Conservation (phyloP, 2,113 vertebrate species). For the Athene cunicularia region DNA sequence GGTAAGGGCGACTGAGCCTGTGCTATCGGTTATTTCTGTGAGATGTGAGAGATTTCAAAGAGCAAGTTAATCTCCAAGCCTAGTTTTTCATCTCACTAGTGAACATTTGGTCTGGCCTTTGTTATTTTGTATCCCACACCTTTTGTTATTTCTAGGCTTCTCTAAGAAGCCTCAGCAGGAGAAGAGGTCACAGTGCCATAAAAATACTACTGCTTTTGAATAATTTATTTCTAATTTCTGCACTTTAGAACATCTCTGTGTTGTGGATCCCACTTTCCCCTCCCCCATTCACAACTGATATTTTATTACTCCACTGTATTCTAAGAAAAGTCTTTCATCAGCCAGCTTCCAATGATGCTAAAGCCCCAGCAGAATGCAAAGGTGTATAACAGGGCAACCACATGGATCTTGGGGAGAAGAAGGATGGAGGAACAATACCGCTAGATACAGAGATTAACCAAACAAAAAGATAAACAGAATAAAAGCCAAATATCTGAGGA, state of each 20-base stretch:
- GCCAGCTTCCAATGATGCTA: neutral
- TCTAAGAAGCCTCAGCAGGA: neutral
- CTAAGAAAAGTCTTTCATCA: neutral
- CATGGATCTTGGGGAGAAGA: neutral
- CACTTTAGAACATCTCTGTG: neutral
- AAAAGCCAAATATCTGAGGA: neutral
- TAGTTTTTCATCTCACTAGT: neutral
- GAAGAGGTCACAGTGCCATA: neutral
- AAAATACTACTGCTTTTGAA: neutral
- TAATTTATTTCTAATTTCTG: neutral
- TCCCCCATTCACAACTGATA: neutral
- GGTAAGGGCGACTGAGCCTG: neutral
- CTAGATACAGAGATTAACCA: neutral
- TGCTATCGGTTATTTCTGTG: neutral
- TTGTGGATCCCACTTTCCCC: neutral
- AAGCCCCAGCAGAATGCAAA: neutral
- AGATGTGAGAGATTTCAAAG: neutral
- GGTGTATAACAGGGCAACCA: neutral
- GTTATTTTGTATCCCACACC: neutral
- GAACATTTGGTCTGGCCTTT: neutral
- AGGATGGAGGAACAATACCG: rapidly evolving
- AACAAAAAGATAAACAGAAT: neutral
- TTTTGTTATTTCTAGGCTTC: neutral
- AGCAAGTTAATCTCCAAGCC: neutral
- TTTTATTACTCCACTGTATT: neutral